phyloP scores from a whole-genome alignment of 2,888 invertebrate species.

The Oeneis ivallda region DNA sequence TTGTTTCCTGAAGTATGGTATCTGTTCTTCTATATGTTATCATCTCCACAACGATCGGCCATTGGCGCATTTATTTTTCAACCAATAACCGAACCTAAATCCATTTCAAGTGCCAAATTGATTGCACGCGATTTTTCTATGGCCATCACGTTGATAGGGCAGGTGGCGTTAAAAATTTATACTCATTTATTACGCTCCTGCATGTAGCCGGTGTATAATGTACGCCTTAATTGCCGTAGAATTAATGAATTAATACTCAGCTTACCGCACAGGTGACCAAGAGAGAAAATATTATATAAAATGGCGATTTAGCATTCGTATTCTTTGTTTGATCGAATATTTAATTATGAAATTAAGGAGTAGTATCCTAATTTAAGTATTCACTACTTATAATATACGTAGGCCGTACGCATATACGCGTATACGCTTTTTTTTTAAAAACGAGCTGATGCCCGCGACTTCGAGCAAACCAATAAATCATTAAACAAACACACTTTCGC shows the following conservation, averaged over 20 bases:
- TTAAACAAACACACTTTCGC: too few relatives aligned
- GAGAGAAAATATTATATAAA: too few relatives aligned
- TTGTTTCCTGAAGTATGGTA: not conserved
- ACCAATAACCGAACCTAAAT: conserved; percentile 64
- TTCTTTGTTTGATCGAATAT: too few relatives aligned
- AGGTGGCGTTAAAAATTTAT: conserved; percentile 51
- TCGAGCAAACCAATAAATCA: too few relatives aligned
- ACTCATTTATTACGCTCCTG: conserved; percentile 12
- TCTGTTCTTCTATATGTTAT: not conserved
- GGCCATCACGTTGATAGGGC: conserved; percentile 48
- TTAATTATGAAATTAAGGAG: too few relatives aligned
- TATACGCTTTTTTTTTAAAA: too few relatives aligned
- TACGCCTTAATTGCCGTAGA: conserved; percentile 5
- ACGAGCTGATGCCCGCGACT: too few relatives aligned
- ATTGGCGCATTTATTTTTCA: conserved; percentile 60
- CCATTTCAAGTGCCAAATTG: conserved; percentile 72
- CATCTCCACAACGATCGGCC: conserved; percentile 58
- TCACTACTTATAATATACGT: too few relatives aligned
- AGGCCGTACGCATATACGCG: too few relatives aligned
- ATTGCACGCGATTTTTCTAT: conserved; percentile 69
- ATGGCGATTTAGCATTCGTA: too few relatives aligned
- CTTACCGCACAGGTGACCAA: too few relatives aligned
- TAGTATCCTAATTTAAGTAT: too few relatives aligned
- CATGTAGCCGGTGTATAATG: not conserved
- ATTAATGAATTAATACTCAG: conserved; percentile 1